Evolutionary conservation across 2,888 invertebrate species (phyloP), one percentile per base, ranked within the genome.

Genomic region (Spodoptera picta): DNA sequence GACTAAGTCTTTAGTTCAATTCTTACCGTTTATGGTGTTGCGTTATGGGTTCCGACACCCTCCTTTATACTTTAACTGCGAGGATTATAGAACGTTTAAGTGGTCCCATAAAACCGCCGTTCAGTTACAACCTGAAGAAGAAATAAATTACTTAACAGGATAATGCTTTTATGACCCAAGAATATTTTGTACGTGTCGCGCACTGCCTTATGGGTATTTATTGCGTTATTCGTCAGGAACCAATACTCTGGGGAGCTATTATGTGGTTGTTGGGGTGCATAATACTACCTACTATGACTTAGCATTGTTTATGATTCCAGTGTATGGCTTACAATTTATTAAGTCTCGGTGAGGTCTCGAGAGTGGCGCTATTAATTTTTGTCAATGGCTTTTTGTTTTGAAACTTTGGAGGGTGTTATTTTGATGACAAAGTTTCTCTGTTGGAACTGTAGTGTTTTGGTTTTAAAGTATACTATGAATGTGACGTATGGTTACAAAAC

Each of bases 71-170:
- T 86, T 85, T 90, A 90, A 92, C 91, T 87, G 89, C 88, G 80
- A 69, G 88, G 91, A 92, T 94, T 93, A 93, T 93, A 87, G 90
- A 92, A 88, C 90, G 89, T 90, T 93, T 92, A 93, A 93, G 92
- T 92, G 90, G 89, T 80, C 76, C 88, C 88, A 93, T 93, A 93
- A 94, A 94, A 91, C 90, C 92, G 90, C 87, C 85, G 91, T 89
- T 88, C 88, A 86, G 84, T 86, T 85, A 85, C 87, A 92, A 92
- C 92, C 92, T 92, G 90, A 90, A 92, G 90, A 90, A 88, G 92
- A 93, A 93, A 94, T 94, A 94, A 93, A 94, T 94, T 94, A 93
- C 92, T 91, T 91, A 91, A 93, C 91, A 91, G 90, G 90, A 93
- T 93, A 93, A 93, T 92, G 92, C 94, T 93, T 93, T 93, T 92